Evolutionary conservation across 2,888 invertebrate genomes (phyloP), one percentile per base, ranked within the genome.

Genomic region (Bugula neritina): DNA sequence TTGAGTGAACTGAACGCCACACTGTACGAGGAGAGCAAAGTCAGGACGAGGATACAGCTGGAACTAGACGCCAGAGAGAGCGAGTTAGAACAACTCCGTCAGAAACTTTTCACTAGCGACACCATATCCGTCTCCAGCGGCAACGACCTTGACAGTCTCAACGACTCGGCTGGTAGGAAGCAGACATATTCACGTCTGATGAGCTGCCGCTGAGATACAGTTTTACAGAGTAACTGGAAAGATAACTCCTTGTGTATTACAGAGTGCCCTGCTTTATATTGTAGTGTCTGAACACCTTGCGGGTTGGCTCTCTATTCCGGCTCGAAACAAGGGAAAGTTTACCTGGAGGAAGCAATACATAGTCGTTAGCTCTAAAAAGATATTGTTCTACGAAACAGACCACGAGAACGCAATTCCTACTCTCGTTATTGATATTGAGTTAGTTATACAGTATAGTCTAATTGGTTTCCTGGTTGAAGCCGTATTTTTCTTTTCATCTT

Each of bases 261-360:
- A n/a, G n/a, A 13, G n/a, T n/a, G n/a, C n/a, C n/a, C n/a, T n/a
- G n/a, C n/a, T n/a, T n/a, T n/a, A n/a, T 27, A 5, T 21, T 57
- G 35, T 57, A 73, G 71, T 70, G 71, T 23, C 77, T 80, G 84
- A 84, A 55, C 81, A 88, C 74, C 89, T 97, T 79, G 97, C 97
- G 85, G 97, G 97, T 73, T 97, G 95, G 94, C 88, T 98, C 74
- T 92, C 93, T 71, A 90, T 96, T 79, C 97, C 97, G 72, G 93
- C 92, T 83, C 94, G 94, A 82, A 94, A 94, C 85, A 97, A 97
- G 84, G 90, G 92, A 76, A 89, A 94, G 74, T 94, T 95, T 84
- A 96, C 96, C 71, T 98, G 97, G 97, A 92, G 92, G 86, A 93
- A 93, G 81, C 95, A 96, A 84, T 97, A 93, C 84, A 95, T 97